Evolutionary conservation across 2,888 invertebrate species (phyloP).

Genomic region (Drosophila aldrichi): DNA sequence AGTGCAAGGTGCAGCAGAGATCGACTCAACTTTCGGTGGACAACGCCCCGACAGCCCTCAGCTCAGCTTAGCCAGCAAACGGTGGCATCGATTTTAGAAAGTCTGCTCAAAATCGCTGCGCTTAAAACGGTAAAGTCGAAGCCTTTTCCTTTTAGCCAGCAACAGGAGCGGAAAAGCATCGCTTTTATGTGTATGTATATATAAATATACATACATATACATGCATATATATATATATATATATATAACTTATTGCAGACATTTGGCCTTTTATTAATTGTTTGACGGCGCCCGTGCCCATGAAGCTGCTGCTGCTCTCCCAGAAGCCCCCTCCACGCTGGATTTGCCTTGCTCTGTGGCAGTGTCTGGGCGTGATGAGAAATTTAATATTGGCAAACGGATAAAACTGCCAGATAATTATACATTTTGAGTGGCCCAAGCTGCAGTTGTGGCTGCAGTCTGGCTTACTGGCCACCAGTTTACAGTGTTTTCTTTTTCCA

Average conservation of each 20-base stretch:
- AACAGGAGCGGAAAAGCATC: conserved; percentile 56
- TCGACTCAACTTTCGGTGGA: conserved; percentile 40
- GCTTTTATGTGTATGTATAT: conserved; percentile 44
- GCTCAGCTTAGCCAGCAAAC: conserved; percentile 50
- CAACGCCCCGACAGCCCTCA: conserved; percentile 69
- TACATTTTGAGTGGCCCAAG: conserved; percentile 79
- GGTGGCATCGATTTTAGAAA: conserved; percentile 76
- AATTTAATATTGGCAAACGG: conserved; percentile 85
- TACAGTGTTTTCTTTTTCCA: conserved; percentile 49
- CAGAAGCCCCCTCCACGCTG: conserved; percentile 33
- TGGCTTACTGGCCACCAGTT: conserved; percentile 55
- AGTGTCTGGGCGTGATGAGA: conserved; percentile 84
- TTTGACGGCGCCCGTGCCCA: conserved; percentile 82
- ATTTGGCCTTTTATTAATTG: conserved; percentile 80
- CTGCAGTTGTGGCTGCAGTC: conserved; percentile 43
- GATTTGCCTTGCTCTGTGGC: conserved; percentile 37
- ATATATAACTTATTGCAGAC: conserved; percentile 79
- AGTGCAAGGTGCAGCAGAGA: conserved; percentile 62
- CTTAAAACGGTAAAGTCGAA: conserved; percentile 68
- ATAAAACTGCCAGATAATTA: conserved; percentile 82
- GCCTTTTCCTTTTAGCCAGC: conserved; percentile 69
- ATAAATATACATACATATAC: conserved; percentile 25
- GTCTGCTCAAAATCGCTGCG: conserved; percentile 52
- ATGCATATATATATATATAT: conserved; percentile 35
- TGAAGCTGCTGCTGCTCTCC: conserved; percentile 64